Percentiles rank a stretch among this genome's conserved stretches.
These are phyloP conservation scores for Pedicia rivosa DNA, from an alignment of 2,888 invertebrate genomes.

Conservation along the genomic window DNA sequence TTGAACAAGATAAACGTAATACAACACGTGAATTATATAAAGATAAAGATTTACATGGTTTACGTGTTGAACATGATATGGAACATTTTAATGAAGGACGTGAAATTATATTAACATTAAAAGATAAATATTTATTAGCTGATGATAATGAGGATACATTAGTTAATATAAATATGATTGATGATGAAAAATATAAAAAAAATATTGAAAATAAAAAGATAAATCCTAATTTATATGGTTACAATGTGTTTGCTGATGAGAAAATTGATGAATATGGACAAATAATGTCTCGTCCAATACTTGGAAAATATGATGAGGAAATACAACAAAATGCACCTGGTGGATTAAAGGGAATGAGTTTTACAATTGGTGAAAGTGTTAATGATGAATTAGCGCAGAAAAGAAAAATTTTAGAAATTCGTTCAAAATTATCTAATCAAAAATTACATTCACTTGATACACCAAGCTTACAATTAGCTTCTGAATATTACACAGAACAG, in stretches of 20 bases:
- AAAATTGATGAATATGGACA: conserved; percentile 52
- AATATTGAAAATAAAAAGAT: conserved; percentile 73
- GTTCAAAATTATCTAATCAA: conserved; percentile 43
- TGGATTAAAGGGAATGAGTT: conserved; percentile 49
- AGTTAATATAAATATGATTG: conserved; percentile 79
- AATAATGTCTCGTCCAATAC: conserved; percentile 45
- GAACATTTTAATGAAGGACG: conserved; percentile 57
- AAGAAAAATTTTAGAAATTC: conserved; percentile 26
- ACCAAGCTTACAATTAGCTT: conserved; percentile 53
- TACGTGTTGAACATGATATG: conserved; percentile 74
- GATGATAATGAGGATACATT: conserved; percentile 74
- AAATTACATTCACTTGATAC: conserved; percentile 57
- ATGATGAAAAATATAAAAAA: conserved; percentile 69
- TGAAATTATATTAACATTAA: conserved; percentile 77
- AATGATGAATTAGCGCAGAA: conserved; percentile 37
- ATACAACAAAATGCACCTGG: too few species aligned
- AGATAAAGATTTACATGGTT: conserved; percentile 55
- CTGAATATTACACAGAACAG: conserved; percentile 74
- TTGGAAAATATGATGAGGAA: conserved; percentile 86
- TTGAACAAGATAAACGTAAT: conserved; percentile 59
- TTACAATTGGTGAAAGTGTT: conserved; percentile 57
- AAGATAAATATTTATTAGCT: conserved; percentile 81
- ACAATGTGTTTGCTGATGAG: conserved; percentile 59
- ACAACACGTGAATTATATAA: conserved; percentile 44
- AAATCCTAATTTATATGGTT: conserved; percentile 68